Base-by-base conservation (phyloP, 2,113 vertebrate species). In the Xerus inauris region DNA sequence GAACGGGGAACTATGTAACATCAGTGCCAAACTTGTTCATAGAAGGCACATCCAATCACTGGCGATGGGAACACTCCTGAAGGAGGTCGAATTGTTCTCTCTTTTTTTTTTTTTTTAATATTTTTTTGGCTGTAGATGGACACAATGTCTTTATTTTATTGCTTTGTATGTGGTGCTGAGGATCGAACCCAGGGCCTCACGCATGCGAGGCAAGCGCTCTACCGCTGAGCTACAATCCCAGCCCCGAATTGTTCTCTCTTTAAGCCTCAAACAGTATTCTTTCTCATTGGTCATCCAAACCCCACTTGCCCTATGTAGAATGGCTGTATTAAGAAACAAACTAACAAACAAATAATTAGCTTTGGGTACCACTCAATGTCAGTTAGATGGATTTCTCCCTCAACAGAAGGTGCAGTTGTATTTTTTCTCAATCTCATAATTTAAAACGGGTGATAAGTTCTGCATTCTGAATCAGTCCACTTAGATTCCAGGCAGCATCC, bases 31-130 rank as follows among this genome's bases (percentile, higher is more conserved):
- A 86, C 77, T 40, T 94, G 85, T 38, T 91, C 87, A 95, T 77
- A 91, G 81, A 40, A 83, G 75, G 91, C 84, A 91, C 75, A 30
- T 86, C 54, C 42, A 90, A 73, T 45, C 40, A 67, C 24, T 32
- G 80, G 35, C 54, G 49, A 92, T 75, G 26, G 47, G 24, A 88
- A 65, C 47, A 75, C 83, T 87, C 72, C 86, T 65, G 64, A 95
- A 92, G 79, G 45, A 98, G 65, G 88, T 76, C 47, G 73, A 97
- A 97, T 91, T 83, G 87, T 93, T 98, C 87, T 84, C 72, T 84
- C 72, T 42, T 57, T 71, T n/a, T n/a, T n/a, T n/a, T n/a, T n/a
- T n/a, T n/a, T n/a, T n/a, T n/a, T n/a, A n/a, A n/a, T n/a, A n/a
- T n/a, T n/a, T n/a, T n/a, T n/a, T n/a, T n/a, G n/a, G n/a, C n/a